Conservation (phyloP, 2,113 vertebrate genomes). For the Nannobrachium achirus region DNA sequence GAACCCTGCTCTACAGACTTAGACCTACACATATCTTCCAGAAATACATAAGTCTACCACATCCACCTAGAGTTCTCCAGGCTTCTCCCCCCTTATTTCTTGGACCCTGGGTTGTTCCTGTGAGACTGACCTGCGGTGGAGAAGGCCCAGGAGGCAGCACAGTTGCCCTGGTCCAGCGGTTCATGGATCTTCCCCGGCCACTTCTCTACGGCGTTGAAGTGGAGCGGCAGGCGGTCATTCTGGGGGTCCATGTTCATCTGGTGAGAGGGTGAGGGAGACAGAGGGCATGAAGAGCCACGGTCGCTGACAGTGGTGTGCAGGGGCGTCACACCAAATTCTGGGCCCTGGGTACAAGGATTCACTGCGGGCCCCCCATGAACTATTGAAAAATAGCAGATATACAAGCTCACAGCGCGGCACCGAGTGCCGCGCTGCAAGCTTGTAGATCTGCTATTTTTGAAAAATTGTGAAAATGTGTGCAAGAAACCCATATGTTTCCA, state of each 20-base stretch:
- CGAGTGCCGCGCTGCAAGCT: too few species aligned
- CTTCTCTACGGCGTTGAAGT: conserved; percentile 88
- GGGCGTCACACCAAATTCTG: too few species aligned
- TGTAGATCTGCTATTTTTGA: too few species aligned
- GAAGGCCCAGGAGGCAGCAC: conserved; percentile 96
- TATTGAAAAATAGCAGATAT: too few species aligned
- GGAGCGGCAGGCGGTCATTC: conserved; percentile 79
- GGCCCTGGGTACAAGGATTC: too few species aligned
- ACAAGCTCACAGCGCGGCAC: too few species aligned
- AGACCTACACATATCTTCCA: too few species aligned
- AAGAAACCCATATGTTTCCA: too few species aligned
- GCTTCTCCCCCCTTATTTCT: not conserved
- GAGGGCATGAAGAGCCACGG: not conserved
- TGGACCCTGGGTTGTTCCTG: not conserved
- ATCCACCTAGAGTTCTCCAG: not conserved
- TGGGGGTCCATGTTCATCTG: conserved; percentile 88
- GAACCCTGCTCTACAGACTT: too few species aligned
- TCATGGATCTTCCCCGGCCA: conserved; percentile 95
- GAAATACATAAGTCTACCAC: not conserved
- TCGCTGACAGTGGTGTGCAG: too few species aligned
- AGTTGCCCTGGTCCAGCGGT: conserved; percentile 96
- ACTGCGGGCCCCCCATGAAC: too few species aligned
- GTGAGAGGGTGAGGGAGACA: not conserved
- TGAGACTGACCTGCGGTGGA: conserved; percentile 88
- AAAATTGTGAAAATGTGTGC: too few species aligned